phyloP scores from a whole-genome alignment of 1,140 invertebrate genomes.

The Marisa cornuarietis region DNA sequence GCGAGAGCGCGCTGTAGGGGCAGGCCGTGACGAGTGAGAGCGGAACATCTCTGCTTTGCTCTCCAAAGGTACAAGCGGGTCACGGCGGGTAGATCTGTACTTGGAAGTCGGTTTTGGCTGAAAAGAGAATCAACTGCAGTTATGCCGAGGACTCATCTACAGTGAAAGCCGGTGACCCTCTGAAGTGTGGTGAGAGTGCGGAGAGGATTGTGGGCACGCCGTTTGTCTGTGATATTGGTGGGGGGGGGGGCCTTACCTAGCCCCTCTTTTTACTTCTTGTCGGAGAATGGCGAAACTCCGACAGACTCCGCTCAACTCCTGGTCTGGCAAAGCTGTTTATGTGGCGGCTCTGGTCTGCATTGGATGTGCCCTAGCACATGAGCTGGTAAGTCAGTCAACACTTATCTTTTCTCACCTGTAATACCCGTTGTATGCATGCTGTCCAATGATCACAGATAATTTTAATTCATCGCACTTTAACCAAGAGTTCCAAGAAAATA shows the following conservation, averaged over 20 bases:
- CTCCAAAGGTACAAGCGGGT: too few species aligned
- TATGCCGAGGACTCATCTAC: constrained; percentile 6
- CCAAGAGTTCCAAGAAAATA: too few species aligned
- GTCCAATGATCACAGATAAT: neutral
- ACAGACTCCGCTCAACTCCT: neutral
- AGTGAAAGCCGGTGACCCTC: neutral
- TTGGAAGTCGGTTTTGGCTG: too few species aligned
- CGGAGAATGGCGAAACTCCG: constrained; percentile 14
- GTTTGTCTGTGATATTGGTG: constrained; percentile 10
- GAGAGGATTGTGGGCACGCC: neutral
- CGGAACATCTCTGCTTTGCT: too few species aligned
- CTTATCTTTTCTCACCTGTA: neutral
- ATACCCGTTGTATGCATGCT: neutral
- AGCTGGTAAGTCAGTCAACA: neutral
- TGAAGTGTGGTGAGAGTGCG: neutral
- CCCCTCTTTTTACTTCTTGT: constrained; percentile 1
- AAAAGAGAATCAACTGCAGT: neutral
- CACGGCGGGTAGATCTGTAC: too few species aligned
- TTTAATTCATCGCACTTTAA: neutral
- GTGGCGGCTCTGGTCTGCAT: neutral
- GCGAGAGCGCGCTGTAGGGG: too few species aligned
- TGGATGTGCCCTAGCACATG: constrained; percentile 10
- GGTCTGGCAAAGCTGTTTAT: constrained; percentile 8
- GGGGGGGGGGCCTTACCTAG: neutral
- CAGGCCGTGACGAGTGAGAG: too few species aligned